Evolutionary conservation across 2,113 vertebrate species (phyloP), one percentile per base, ranked within the genome.

Genomic region (Dromas ardeola): DNA sequence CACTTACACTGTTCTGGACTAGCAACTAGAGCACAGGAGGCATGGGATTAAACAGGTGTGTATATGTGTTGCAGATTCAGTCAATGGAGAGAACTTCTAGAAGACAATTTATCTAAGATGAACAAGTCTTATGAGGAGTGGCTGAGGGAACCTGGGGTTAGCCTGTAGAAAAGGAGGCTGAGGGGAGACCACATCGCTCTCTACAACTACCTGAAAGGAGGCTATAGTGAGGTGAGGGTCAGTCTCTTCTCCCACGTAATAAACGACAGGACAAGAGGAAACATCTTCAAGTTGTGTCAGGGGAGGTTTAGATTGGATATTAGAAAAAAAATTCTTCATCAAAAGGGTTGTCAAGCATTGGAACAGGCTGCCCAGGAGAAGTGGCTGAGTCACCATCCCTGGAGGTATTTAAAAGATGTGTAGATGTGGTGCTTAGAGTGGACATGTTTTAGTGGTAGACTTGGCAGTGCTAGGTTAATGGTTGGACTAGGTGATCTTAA

Each of bases 191-290:
- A n/a, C 4, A 13, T 30, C 0, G 0, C 27, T 45, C 5, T 74
- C 15, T 34, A 34, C 27, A 50, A 1, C 15, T 66, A 1, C 25
- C 11, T 25, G 25, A 61, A 65, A 55, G 42, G 21, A 61, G 10
- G 5, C 1, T 18, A 43, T 18, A 53, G 9, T 0, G 5, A 32
- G 8, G 2, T 29, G 21, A 3, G 0, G 0, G 3, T 36, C 3
- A 2, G 11, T 34, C 17, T 81, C 6, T 84, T 84, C 26, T 69
- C 11, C 13, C 16, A 59, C 15, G 10, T 43, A 53, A 9, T 6
- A 69, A 69, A 13, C 1, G 18, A 26, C 16, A 65, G 20, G 27
- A 69, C 6, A 12, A 73, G 30, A 52, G 6, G 36, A 67, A 80
- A 66, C 5, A 4, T 15, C 18, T 15, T 84, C 15, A 49, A 26